Base-by-base conservation (phyloP, 2,888 invertebrate species). In the Clusia tigrina region DNA sequence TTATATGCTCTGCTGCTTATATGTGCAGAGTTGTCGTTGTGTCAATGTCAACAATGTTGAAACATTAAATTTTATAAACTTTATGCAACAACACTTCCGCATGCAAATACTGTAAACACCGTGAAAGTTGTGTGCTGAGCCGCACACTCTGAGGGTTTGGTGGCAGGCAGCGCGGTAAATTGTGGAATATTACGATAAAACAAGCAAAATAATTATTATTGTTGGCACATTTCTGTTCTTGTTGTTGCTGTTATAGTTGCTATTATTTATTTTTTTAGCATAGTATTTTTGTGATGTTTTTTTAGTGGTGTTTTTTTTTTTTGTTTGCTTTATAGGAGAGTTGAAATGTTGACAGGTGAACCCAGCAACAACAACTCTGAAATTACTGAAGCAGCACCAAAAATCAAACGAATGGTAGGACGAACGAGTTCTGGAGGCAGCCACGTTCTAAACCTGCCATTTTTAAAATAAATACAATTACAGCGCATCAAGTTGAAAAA, bases 261-360 rank as follows among this genome's bases (percentile, higher is more conserved):
- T n/a, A n/a, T n/a, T n/a, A n/a, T n/a, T n/a, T n/a, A n/a, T n/a
- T n/a, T n/a, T n/a, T n/a, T n/a, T n/a, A n/a, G n/a, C n/a, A n/a
- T n/a, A n/a, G n/a, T n/a, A n/a, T n/a, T n/a, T n/a, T n/a, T n/a
- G n/a, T n/a, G n/a, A n/a, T n/a, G n/a, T n/a, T n/a, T n/a, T n/a
- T n/a, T n/a, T n/a, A n/a, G n/a, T n/a, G n/a, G n/a, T n/a, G n/a
- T n/a, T n/a, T n/a, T n/a, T n/a, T n/a, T n/a, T n/a, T n/a, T 32
- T 32, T 12, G 6, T 32, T 6, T 32, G 32, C 38, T 37, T 55
- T 12, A 37, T 37, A 55, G 55, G 38, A 32, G 23, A 15, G 23
- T 20, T 53, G 52, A 55, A 46, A 55, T 48, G 55, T 18, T 59
- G 58, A 58, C 58, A 58, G 58, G 54, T 57, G 56, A 58, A 62